phyloP scores from a whole-genome alignment of 2,113 vertebrate species.

The Puma concolor region DNA sequence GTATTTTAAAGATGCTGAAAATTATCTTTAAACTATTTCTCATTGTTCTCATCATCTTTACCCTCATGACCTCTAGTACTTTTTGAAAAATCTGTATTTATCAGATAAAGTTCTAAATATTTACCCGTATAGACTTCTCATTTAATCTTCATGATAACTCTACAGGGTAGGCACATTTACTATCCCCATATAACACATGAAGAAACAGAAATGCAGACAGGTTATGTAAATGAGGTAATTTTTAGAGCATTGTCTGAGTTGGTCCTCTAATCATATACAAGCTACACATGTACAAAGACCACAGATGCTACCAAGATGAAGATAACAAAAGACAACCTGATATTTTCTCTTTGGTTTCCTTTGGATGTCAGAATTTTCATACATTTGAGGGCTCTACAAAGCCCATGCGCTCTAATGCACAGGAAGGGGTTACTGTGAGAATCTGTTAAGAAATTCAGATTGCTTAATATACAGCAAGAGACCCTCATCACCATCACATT shows the following conservation, averaged over 20 bases:
- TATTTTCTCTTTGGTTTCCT: background rate
- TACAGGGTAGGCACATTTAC: background rate
- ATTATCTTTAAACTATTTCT: background rate
- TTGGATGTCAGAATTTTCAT: background rate
- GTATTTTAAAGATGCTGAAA: constrained; percentile 17
- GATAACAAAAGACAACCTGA: background rate
- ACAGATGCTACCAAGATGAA: background rate
- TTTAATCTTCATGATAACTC: background rate
- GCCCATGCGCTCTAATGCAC: background rate
- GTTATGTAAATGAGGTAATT: background rate
- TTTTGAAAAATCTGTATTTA: background rate
- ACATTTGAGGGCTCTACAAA: background rate
- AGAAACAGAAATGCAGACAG: background rate
- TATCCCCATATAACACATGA: background rate
- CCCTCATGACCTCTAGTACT: background rate
- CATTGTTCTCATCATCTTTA: background rate
- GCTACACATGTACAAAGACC: background rate
- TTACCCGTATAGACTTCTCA: background rate
- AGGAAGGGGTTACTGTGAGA: background rate
- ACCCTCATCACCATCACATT: background rate
- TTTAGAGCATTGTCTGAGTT: background rate
- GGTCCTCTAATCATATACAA: background rate
- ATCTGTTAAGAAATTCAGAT: background rate
- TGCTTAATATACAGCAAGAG: background rate
- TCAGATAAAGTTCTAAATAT: background rate